phyloP scores from a whole-genome alignment of 2,888 invertebrate genomes.

The Oscheius sp. region DNA sequence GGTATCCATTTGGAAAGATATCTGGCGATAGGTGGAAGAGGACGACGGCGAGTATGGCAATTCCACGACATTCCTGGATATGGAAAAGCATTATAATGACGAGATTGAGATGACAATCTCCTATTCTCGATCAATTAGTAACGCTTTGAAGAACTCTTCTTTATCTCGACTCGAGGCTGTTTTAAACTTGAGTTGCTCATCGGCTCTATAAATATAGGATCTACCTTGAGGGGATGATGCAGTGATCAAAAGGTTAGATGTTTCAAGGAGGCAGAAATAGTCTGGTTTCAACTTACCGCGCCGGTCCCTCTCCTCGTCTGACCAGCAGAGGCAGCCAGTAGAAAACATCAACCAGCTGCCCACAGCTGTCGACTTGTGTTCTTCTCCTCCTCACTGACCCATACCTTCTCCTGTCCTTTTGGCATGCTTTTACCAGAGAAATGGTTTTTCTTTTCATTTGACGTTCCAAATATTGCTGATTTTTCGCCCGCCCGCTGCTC shows the following conservation, averaged over 20 bases:
- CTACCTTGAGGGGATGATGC: no score
- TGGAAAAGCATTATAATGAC: not conserved
- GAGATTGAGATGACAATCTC: no score
- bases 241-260: no score
- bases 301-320: no score
- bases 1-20: conserved; percentile 3
- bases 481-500: not conserved
- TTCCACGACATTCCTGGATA: conserved; percentile 1
- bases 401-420: not conserved
- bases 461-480: not conserved
- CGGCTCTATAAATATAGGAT: no score
- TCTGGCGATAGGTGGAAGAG: conserved; percentile 8
- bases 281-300: no score
- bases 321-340: no score
- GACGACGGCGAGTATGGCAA: conserved; percentile 1
- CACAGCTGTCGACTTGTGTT: conserved; percentile 24
- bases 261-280: no score
- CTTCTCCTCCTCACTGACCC: conserved; percentile 3
- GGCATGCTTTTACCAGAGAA: conserved; percentile 1
- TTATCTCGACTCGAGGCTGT: no score
- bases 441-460: conserved; percentile 2
- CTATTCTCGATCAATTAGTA: no score
- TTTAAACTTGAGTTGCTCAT: no score
- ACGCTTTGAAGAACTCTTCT: no score
- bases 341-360: conserved; percentile 22